A percentile compares a stretch with the other conserved stretches of the same genome.
These are phyloP conservation scores for Hemistola chrysoprasaria DNA, from an alignment of 2,888 invertebrate genomes.

Conservation along the genomic window DNA sequence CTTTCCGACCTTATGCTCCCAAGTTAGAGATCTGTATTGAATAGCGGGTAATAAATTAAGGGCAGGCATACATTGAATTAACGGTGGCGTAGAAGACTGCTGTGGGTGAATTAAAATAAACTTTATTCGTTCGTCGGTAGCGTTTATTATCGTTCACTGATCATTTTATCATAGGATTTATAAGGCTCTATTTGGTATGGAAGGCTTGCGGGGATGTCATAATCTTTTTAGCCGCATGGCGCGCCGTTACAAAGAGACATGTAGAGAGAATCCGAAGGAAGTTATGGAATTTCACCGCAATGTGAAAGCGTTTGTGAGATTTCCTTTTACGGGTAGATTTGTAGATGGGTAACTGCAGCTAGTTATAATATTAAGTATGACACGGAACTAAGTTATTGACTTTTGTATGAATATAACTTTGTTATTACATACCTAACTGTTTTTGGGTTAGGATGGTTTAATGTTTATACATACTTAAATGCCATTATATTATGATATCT, in stretches of 20 bases:
- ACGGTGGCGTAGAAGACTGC: constrained; percentile 58
- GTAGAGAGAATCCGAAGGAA: constrained; percentile 59
- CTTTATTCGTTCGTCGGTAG: constrained; percentile 46
- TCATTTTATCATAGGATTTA: constrained; percentile 56
- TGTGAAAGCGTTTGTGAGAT: constrained; percentile 23
- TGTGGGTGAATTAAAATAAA: constrained; percentile 44
- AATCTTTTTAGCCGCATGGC: constrained; percentile 79
- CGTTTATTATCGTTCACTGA: constrained; percentile 45
- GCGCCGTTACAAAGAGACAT: constrained; percentile 62
- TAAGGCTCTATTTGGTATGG: constrained; percentile 62
- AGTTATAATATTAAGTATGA: no score
- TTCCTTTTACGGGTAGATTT: constrained; percentile 2
- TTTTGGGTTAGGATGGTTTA: no score
- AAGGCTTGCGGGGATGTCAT: constrained; percentile 70
- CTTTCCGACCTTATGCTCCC: constrained; percentile 73
- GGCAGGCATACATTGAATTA: constrained; percentile 75
- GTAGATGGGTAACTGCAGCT: no score
- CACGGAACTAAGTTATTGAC: constrained; percentile 2
- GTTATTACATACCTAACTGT: no score
- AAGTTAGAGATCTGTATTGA: constrained; percentile 72
- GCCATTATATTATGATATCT: no score
- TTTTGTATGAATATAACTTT: background rate
- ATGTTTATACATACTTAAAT: no score
- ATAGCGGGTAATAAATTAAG: constrained; percentile 72
- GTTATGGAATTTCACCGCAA: constrained; percentile 56